These are phyloP conservation scores for Anableps anableps DNA, from an alignment of 2,797 vertebrate genomes.

Conservation along the genomic window DNA sequence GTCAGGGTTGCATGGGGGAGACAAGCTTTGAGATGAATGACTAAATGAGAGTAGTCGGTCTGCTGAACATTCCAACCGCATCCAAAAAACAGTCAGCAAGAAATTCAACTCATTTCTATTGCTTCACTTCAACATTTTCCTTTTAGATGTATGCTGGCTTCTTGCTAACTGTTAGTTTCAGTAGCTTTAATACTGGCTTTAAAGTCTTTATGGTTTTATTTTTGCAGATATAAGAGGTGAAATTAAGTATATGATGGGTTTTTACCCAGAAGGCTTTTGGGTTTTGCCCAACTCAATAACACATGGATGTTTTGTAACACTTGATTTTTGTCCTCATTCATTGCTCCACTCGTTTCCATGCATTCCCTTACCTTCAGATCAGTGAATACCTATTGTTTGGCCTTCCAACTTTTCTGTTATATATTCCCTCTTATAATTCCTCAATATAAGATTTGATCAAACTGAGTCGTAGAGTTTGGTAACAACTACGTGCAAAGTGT, in stretches of 20 bases:
- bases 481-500: slow-evolving; percentile 25
- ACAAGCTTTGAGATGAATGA: background rate
- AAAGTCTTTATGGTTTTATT: background rate
- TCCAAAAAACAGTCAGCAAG: background rate
- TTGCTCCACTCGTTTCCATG: background rate
- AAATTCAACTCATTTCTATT: background rate
- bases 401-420: slow-evolving; percentile 7
- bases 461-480: slow-evolving; percentile 6
- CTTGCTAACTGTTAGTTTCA: background rate
- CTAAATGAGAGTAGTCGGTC: background rate
- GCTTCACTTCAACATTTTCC: background rate
- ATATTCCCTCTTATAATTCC: background rate
- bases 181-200: background rate
- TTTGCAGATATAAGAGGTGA: background rate
- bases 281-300: background rate
- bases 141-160: background rate
- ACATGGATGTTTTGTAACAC: background rate
- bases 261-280: background rate
- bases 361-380: background rate
- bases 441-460: slow-evolving; percentile 14
- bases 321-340: background rate
- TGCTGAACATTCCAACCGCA: background rate
- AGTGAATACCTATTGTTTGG: background rate
- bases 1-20: background rate
- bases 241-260: background rate